A percentile compares a stretch with the other conserved stretches of the same genome.
phyloP scores from a whole-genome alignment of 2,113 vertebrate species.

The Forbesichthys agassizii region DNA sequence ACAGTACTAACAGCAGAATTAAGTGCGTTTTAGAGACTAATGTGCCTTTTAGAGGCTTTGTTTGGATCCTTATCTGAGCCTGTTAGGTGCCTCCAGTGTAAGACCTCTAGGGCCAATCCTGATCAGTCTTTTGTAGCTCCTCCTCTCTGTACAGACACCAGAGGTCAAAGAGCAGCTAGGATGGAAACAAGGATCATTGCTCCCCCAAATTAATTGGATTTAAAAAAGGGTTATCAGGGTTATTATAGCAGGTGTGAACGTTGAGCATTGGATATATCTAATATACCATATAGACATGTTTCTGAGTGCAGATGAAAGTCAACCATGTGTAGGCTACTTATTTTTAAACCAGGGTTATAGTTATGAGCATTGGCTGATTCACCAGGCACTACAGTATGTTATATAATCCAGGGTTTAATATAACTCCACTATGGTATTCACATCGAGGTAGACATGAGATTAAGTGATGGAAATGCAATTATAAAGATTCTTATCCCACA shows the following conservation, averaged over 20 bases:
- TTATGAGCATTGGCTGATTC: slow-evolving; percentile 58
- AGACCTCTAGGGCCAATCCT: neutral
- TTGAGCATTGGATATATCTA: neutral
- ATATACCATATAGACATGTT: neutral
- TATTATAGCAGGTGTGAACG: slow-evolving; percentile 8
- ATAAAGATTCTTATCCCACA: slow-evolving; percentile 45
- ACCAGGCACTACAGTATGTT: slow-evolving; percentile 58
- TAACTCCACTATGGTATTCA: slow-evolving; percentile 48
- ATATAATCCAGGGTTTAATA: slow-evolving; percentile 69
- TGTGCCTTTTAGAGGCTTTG: slow-evolving; percentile 54
- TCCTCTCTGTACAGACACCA: slow-evolving; percentile 28
- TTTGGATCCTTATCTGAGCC: slow-evolving; percentile 55
- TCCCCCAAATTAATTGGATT: slow-evolving; percentile 37
- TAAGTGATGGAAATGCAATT: slow-evolving; percentile 61
- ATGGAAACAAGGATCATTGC: slow-evolving; percentile 43
- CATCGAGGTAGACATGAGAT: slow-evolving; percentile 26
- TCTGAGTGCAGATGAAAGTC: slow-evolving; percentile 1
- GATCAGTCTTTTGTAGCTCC: slow-evolving; percentile 30
- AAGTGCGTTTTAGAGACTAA: slow-evolving; percentile 48
- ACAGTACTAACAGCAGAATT: slow-evolving; percentile 24
- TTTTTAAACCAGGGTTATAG: slow-evolving; percentile 23
- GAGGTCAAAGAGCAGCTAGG: slow-evolving; percentile 48
- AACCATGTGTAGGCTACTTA: neutral
- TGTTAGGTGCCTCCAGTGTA: slow-evolving; percentile 18
- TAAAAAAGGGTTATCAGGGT: slow-evolving; percentile 17